Evolutionary conservation across 2,888 invertebrate genomes (phyloP).

Genomic region (Chymomyza procnemis): DNA sequence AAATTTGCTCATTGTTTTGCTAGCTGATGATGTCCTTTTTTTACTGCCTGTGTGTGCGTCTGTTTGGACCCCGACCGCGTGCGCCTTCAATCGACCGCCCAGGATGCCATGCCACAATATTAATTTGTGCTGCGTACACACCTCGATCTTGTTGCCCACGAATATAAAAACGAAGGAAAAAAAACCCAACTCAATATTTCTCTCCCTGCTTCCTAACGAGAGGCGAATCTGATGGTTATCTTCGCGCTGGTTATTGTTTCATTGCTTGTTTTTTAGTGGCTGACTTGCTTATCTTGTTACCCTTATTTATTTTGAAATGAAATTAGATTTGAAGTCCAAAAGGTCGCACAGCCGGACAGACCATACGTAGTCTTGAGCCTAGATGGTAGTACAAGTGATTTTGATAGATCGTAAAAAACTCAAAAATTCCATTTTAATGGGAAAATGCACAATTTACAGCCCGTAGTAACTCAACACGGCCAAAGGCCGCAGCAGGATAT

Average conservation of each 20-base stretch:
- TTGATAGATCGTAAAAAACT: conserved; percentile 72
- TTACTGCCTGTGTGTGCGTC: conserved; percentile 31
- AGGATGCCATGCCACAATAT: conserved; percentile 59
- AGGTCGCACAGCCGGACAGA: conserved; percentile 49
- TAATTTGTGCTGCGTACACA: conserved; percentile 66
- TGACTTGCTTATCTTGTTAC: conserved; percentile 52
- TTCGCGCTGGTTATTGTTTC: conserved; percentile 1
- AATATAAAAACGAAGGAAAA: conserved; percentile 48
- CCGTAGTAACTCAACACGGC: conserved; percentile 7
- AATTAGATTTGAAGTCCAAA: conserved; percentile 75
- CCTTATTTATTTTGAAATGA: conserved; percentile 65
- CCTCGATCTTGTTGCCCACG: conserved; percentile 37
- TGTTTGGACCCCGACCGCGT: conserved; percentile 35
- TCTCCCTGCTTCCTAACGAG: conserved; percentile 2
- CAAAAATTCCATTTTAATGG: conserved; percentile 43
- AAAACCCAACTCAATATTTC: conserved; percentile 6
- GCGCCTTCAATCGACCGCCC: conserved; percentile 57
- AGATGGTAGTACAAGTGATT: conserved; percentile 53
- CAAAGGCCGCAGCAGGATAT: conserved; percentile 20
- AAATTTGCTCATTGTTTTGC: conserved; percentile 66
- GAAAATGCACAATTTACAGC: not conserved
- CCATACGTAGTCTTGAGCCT: not conserved
- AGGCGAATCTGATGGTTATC: conserved; percentile 1
- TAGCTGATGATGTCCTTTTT: conserved; percentile 65
- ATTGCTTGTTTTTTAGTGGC: conserved; percentile 48